Evolutionary conservation across 2,113 vertebrate genomes (phyloP), one percentile per base, ranked within the genome.

Genomic region (Donacobius atricapilla): DNA sequence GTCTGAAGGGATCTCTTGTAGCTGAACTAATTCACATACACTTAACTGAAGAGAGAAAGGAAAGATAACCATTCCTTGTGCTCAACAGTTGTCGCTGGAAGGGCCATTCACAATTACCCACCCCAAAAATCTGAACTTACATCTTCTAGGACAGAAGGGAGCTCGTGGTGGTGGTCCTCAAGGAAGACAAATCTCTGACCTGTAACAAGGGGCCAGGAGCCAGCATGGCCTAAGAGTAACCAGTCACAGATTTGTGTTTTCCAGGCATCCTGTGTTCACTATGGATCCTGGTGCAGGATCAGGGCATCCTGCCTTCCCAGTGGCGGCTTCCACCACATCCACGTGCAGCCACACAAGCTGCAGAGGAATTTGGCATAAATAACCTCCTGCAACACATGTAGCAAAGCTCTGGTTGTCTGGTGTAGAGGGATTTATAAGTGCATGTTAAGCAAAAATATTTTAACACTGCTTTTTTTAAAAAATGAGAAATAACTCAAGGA

Each of bases 221-320:
- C 24, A 58, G 5, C 2, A 0, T 19, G 14, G 7, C 1, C 2
- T 5, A 15, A 45, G 20, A 61, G 15, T 18, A 40, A 19, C 10
- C 2, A 17, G 22, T 23, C 40, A 27, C 1, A 4, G 82, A 27
- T 19, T 44, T 47, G 13, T 6, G 7, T 65, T 68, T 54, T 6
- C 45, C 15, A 56, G 53, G 30, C 15, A 25, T 25, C 25, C n/a
- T 19, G 12, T 11, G 31, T 6, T 30, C 28, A 44, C 10, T 2
- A 18, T 28, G 50, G n/a, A 35, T 70, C 33, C 31, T 7, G 1
- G 33, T 23, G 20, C 1, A 1, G 68, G 6, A 64, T n/a, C 51
- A 24, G 61, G 10, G 15, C 22, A 48, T 51, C 28, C 53, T 89
- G 63, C 39, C 57, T 57, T 18, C 56, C 44, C 24, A 7, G 31